Evolutionary conservation across 2,797 vertebrate species (phyloP).

Genomic region (Muraenolepis orangiensis): DNA sequence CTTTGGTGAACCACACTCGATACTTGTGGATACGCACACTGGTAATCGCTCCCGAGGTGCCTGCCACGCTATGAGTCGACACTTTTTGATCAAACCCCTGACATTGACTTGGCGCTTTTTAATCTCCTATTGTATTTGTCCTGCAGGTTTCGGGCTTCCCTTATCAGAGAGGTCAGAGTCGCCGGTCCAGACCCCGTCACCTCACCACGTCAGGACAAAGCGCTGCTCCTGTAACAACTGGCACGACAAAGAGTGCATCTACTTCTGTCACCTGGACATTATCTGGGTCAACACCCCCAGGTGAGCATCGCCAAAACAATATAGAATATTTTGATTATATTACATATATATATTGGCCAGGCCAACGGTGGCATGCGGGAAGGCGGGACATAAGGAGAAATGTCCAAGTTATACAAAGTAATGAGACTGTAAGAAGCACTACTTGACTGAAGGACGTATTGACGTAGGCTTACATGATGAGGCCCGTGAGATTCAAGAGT

Average conservation of each 20-base stretch:
- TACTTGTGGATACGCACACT: conserved; percentile 18
- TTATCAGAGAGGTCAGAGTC: conserved; percentile 35
- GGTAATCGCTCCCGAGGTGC: not conserved
- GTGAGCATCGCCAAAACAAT: no score
- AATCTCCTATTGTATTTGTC: conserved; percentile 41
- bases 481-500: no score
- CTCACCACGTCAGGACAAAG: conserved; percentile 71
- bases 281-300: conserved; percentile 96
- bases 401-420: no score
- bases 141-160: conserved; percentile 72
- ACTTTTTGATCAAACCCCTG: not conserved
- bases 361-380: no score
- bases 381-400: no score
- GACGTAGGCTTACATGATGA: no score
- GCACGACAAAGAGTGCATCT: conserved; percentile 93
- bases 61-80: not conserved
- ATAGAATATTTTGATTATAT: no score
- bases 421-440: no score
- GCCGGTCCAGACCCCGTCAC: conserved; percentile 19
- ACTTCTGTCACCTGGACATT: conserved; percentile 96
- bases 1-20: not conserved
- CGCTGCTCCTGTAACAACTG: conserved; percentile 90
- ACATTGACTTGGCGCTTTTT: conserved; percentile 27
- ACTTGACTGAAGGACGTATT: no score
- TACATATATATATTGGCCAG: no score